Evolutionary conservation across 2,113 vertebrate genomes (phyloP), one percentile per base, ranked within the genome.

Genomic region (Baryphthengus martii): DNA sequence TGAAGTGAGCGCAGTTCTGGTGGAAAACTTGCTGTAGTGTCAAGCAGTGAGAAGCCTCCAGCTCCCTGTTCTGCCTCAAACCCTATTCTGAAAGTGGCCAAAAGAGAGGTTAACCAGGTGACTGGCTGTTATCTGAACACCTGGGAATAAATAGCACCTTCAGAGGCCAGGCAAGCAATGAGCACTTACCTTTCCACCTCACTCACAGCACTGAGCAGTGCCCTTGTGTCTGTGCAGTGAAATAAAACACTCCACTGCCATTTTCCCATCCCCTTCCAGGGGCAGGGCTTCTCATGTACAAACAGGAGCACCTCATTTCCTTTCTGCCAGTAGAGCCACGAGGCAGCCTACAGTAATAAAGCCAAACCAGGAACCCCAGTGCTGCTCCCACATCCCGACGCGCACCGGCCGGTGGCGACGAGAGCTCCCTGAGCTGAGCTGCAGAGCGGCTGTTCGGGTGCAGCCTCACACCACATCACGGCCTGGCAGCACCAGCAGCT

Each of bases 401-500:
- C n/a, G 4, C 16, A 17, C 2, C 1, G 1, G 66, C 13, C 3
- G 39, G n/a, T n/a, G 40, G 29, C 19, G 7, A n/a, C 14, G 11
- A 61, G n/a, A 56, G 68, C 55, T 68, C 53, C 45, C 39, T 25
- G 11, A 5, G 33, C 21, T 7, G 16, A 52, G 23, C 70, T 1
- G 0, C 53, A 11, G n/a, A 10, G 33, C 1, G 44, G 39, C 35
- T 14, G 2, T 15, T 33, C 45, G 33, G 19, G 18, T 10, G 17
- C 65, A 67, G 11, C 68, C 62, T 55, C 28, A 24, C 52, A 66
- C 56, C 50, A 33, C 61, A 29, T 7, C 68, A n/a, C 33, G 62
- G 68, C 58, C 62, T 44, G 31, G 35, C 66, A 44, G 0, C 10
- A 31, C 47, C 9, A 25, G 71, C 62, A 45, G 7, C 45, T 9